Conservation (phyloP, 2,113 vertebrate genomes). For the Colius striatus region DNA sequence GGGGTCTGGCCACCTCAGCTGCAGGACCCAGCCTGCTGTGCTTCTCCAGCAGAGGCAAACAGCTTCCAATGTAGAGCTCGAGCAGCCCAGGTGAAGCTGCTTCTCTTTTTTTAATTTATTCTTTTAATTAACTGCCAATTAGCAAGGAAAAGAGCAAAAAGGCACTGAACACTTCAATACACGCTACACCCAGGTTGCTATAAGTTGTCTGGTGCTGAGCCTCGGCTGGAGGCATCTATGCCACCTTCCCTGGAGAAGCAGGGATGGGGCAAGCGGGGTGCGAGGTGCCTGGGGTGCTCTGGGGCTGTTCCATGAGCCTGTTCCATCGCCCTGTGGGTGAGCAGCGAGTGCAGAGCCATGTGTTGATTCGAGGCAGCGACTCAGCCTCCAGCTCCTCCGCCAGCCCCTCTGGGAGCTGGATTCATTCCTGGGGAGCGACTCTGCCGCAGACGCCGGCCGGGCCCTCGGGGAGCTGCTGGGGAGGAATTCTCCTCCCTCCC, state of each 20-base stretch:
- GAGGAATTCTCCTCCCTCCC: no score
- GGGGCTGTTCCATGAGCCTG: conserved; percentile 2
- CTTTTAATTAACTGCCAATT: conserved; percentile 75
- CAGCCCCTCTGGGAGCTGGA: conserved; percentile 39
- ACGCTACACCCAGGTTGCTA: conserved; percentile 53
- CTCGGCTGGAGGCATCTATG: neutral
- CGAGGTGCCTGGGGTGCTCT: neutral
- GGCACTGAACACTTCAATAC: conserved; percentile 67
- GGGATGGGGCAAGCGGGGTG: neutral
- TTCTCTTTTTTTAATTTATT: conserved; percentile 70
- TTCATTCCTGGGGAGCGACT: neutral
- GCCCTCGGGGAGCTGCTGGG: neutral
- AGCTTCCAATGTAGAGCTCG: conserved; percentile 43
- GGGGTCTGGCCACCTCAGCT: neutral
- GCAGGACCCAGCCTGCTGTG: accelerated
- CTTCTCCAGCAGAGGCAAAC: neutral
- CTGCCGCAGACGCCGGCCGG: neutral
- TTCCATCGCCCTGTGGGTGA: conserved; percentile 30
- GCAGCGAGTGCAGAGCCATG: neutral
- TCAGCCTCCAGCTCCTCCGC: neutral
- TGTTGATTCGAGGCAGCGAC: conserved; percentile 21
- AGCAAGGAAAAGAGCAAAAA: conserved; percentile 43
- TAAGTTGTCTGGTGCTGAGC: neutral
- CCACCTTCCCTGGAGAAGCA: neutral
- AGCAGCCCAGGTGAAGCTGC: conserved; percentile 51